These are phyloP conservation scores for Parelbella ahira DNA, from an alignment of 2,888 invertebrate genomes.

Conservation along the genomic window DNA sequence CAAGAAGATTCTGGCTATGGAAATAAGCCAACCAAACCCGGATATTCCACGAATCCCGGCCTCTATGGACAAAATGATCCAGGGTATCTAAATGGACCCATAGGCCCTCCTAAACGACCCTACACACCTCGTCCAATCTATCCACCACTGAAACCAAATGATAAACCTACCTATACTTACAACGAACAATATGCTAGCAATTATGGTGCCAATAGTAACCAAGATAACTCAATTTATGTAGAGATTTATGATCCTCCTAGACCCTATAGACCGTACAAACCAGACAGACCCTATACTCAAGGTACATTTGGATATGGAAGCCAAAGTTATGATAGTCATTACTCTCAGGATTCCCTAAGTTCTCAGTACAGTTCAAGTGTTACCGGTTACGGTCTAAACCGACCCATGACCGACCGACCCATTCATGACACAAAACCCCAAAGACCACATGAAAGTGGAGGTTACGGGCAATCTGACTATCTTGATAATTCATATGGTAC, in stretches of 20 bases:
- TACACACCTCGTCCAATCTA: constrained; percentile 31
- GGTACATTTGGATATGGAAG: constrained; percentile 38
- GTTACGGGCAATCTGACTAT: constrained; percentile 18
- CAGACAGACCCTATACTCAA: constrained; percentile 40
- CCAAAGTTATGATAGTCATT: constrained; percentile 45
- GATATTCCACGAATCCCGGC: constrained; percentile 33
- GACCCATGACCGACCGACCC: no score
- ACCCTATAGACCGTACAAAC: constrained; percentile 47
- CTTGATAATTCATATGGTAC: constrained; percentile 8
- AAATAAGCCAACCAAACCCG: constrained; percentile 36
- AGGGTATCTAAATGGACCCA: constrained; percentile 35
- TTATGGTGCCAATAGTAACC: constrained; percentile 47
- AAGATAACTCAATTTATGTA: constrained; percentile 59
- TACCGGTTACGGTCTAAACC: constrained; percentile 26
- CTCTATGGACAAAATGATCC: constrained; percentile 34
- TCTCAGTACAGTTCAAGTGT: constrained; percentile 28
- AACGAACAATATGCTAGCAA: constrained; percentile 57
- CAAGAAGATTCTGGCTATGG: constrained; percentile 33
- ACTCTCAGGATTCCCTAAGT: constrained; percentile 37
- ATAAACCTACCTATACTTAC: constrained; percentile 46
- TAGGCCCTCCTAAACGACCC: constrained; percentile 41
- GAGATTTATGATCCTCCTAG: constrained; percentile 66
- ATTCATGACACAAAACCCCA: constrained; percentile 25
- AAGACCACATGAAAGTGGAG: constrained; percentile 22
- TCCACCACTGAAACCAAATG: constrained; percentile 39